Base-by-base conservation (phyloP, 2,113 vertebrate species). In the Alaudala cheleensis region DNA sequence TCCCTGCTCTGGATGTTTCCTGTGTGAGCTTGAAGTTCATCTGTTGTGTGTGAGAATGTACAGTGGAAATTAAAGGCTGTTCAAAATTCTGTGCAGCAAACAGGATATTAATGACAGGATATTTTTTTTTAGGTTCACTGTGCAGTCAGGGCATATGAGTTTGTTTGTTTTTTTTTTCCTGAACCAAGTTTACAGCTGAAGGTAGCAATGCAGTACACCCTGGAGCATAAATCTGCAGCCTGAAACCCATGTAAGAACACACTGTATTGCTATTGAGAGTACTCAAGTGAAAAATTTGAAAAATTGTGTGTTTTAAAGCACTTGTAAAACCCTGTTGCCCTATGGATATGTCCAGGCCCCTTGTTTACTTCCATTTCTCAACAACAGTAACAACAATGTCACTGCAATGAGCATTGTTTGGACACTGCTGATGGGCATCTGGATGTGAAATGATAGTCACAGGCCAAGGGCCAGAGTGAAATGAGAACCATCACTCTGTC, bases 81-180 rank as follows among this genome's bases (percentile, higher is more conserved):
- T 97, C 78, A 93, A 57, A 82, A 93, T 95, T 96, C 93, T 31
- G 7, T 34, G n/a, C 23, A 57, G 88, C 61, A 96, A 94, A 64
- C 42, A n/a, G n/a, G n/a, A n/a, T n/a, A n/a, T n/a, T n/a, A 80
- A 94, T 74, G 71, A 54, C n/a, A 67, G 29, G 26, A 10, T 5
- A 66, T 40, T 16, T 57, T 45, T 61, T 91, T 82, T 79, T 73
- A 88, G 44, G 81, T 91, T 95, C 70, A 60, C 72, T 81, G 49
- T 92, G 88, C 77, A 89, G 77, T 82, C 83, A 86, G 71, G 71
- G 62, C 40, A 85, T 37, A 40, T 29, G 37, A 93, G 26, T 42
- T 40, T 50, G 9, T 12, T 45, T 40, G 74, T 81, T 73, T 87
- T 69, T 60, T 44, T 23, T 4, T 42, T 15, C 31, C 71, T 84